Evolutionary conservation across 1,140 invertebrate species (phyloP), one percentile per base, ranked within the genome.

Genomic region (Drosophila bipectinata): DNA sequence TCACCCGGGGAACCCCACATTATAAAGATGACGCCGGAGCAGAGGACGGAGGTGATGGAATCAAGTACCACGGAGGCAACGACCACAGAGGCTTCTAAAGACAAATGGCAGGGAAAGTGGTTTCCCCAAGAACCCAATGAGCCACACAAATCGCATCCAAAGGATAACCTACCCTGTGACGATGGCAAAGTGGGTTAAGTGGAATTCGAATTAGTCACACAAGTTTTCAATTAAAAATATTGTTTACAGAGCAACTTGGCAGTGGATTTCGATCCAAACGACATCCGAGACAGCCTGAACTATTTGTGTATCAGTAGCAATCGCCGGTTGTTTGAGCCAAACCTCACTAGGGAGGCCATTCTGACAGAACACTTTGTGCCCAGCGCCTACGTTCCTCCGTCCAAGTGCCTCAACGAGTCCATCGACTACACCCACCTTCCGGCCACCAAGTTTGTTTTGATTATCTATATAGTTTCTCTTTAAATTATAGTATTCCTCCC

Each of bases 211-310:
- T 12, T 57, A 41, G 14, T n/a, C 12, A 24, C 3, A n/a, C 3
- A 28, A 41, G 14, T 4, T 44, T 8, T 44, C 5, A 14, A 41
- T 41, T 24, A 52, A 5, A 9, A 6, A 47, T 15, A 21, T 64
- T 3, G 6, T 21, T 47, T 47, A 0, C 18, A 97, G 96, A 93
- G 92, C 10, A 94, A 95, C 73, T 91, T 97, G 26, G 92, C 92
- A 8, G 75, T 95, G 1, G 96, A 97, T 90, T 97, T 95, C 95
- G 92, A 96, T 92, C 91, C 93, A n/a, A 94, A 94, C 41, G 92
- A 94, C 24, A 55, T 80, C 83, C 93, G 45, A 72, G 94, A 96
- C 68, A 96, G 95, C 2, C 97, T 95, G 72, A 94, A 93, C 61
- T 93, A 93, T 51, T 75, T 92, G 41, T 91, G 91, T 58, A 48